Conservation (phyloP, 2,113 vertebrate genomes). For the Corapipo altera region DNA sequence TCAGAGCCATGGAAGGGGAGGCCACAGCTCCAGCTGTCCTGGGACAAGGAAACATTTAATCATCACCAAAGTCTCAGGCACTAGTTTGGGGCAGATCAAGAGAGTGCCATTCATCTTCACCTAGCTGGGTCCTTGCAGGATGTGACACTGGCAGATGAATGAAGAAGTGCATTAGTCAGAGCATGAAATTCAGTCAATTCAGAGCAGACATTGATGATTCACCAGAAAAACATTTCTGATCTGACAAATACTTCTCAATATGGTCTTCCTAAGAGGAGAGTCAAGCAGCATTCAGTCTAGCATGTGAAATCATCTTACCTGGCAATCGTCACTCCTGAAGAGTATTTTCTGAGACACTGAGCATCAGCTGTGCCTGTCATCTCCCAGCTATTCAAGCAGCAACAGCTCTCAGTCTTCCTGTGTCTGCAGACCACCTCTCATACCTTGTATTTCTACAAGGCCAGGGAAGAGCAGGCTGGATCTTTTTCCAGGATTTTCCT, state of each 20-base stretch:
- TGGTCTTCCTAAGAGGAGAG: background rate
- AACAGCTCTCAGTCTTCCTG: background rate
- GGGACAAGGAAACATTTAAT: background rate
- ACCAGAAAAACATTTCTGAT: background rate
- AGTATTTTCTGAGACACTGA: background rate
- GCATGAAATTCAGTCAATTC: background rate
- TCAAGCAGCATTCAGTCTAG: background rate
- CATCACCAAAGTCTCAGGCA: background rate
- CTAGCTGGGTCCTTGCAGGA: background rate
- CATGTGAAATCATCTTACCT: background rate
- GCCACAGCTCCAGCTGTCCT: background rate
- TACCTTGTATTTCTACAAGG: background rate
- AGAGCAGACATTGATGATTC: background rate
- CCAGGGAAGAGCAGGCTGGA: background rate
- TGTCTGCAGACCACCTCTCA: background rate
- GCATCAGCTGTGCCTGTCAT: background rate
- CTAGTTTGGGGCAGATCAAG: background rate
- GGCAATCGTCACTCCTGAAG: background rate
- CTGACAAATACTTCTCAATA: background rate
- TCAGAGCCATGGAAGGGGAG: background rate
- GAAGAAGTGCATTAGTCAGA: background rate
- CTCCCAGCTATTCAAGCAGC: background rate
- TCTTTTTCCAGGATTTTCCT: background rate
- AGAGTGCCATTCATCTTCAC: background rate
- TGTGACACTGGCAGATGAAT: background rate